Conservation (phyloP, 2,113 vertebrate genomes). For the Tinamus guttatus region DNA sequence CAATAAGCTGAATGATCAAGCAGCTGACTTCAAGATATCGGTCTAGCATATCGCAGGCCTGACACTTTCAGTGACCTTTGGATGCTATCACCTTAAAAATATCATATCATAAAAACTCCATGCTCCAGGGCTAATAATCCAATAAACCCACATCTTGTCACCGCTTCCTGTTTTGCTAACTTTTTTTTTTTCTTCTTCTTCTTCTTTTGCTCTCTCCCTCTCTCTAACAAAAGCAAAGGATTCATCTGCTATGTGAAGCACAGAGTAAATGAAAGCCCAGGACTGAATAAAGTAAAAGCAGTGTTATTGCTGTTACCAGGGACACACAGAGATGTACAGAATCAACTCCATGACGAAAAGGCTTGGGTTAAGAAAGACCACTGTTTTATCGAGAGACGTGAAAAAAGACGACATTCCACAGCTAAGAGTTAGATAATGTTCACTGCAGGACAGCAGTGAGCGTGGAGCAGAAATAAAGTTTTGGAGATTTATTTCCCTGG, state of each 20-base stretch:
- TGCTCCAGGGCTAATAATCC: neutral
- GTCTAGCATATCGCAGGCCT: neutral
- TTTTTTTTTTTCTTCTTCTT: neutral
- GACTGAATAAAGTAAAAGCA: neutral
- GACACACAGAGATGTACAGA: neutral
- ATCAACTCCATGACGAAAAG: neutral
- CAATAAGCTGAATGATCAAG: fast-evolving
- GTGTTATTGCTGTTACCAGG: neutral
- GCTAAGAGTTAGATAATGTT: neutral
- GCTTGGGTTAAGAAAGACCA: neutral
- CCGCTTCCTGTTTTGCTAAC: constrained; percentile 15
- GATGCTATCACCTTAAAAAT: neutral
- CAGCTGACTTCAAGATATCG: neutral
- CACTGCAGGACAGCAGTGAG: neutral
- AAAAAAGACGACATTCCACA: neutral
- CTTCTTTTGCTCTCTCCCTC: neutral
- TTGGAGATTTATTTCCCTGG: neutral
- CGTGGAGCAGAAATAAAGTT: neutral
- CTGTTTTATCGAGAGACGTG: neutral
- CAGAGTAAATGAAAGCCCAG: fast-evolving
- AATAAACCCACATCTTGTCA: constrained; percentile 1
- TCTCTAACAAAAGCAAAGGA: neutral
- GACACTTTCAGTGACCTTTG: neutral
- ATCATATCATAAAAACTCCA: neutral
- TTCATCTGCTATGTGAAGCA: neutral